Conservation (phyloP, 2,797 vertebrate genomes). For the Poecilia gillii region DNA sequence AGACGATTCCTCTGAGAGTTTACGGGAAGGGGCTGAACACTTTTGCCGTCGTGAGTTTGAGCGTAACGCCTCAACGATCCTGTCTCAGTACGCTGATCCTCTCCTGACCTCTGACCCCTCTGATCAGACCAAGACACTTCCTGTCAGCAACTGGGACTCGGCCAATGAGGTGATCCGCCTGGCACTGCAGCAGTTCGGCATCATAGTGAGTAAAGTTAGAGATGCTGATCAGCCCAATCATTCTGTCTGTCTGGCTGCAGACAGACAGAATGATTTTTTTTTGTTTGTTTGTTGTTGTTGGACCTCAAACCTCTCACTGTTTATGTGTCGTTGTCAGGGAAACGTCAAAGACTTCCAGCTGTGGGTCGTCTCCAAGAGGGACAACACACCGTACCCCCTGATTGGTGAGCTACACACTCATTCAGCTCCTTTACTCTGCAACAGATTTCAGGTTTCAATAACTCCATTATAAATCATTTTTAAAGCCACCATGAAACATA, state of each 20-base stretch:
- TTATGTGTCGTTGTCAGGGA: constrained; percentile 76
- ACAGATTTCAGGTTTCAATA: background rate
- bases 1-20: constrained; percentile 92
- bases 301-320: background rate
- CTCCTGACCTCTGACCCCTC: background rate
- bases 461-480: too few relatives aligned
- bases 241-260: background rate
- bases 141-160: constrained; percentile 89
- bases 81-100: background rate
- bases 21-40: constrained; percentile 91
- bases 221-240: background rate
- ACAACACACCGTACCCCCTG: constrained; percentile 92
- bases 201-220: constrained; percentile 84
- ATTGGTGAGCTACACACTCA: constrained; percentile 84
- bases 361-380: constrained; percentile 94
- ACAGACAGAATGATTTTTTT: background rate
- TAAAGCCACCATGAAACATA: too few relatives aligned
- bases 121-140: constrained; percentile 89
- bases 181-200: constrained; percentile 90
- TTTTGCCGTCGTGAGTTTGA: constrained; percentile 88
- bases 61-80: background rate
- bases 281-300: background rate
- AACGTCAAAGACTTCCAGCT: constrained; percentile 92
- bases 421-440: background rate
- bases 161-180: constrained; percentile 89